Base-by-base conservation (phyloP, 2,888 invertebrate genomes). In the Muschampia plurimacula region DNA sequence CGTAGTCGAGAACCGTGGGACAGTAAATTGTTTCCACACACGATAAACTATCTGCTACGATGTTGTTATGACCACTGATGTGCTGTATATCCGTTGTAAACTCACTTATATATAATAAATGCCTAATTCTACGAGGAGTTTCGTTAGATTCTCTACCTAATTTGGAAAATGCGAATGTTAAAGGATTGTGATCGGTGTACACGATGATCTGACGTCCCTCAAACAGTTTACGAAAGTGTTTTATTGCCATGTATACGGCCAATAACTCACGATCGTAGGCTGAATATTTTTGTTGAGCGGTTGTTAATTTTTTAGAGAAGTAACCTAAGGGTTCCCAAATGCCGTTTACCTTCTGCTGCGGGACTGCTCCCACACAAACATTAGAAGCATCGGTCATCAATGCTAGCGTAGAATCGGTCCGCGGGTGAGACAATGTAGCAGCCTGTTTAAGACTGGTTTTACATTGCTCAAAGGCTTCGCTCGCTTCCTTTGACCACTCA, bases 231-330 rank as follows among this genome's bases (percentile, higher is more conserved):
- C 60, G 60, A 13, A 60, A 60, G 13, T 60, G 60, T 13, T 32
- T 60, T 10, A 60, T 36, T 12, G 60, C 36, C 36, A 36, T 13
- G 28, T 60, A 60, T 10, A 60, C 36, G 6, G 32, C 60, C 7
- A 60, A 13, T 36, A 60, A 36, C 60, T 60, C 60, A 10, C 60
- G 60, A 36, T 60, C 60, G n/a, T 60, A 60, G 6, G 60, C 12
- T 32, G 32, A 32, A 36, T 59, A 59, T 32, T 32, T 59, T 28
- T 28, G 28, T 59, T 59, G 59, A 2, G 59, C 5, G 1, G 13
- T 10, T 2, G 59, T 28, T 28, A 59, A 7, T 32, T 59, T 59
- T 13, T 28, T 22, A 1, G 59, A 59, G 6, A 28, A 59, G 12
- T 59, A 59, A 10, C 59, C 59, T 12, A 59, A 10, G 0, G 59